Evolutionary conservation across 2,888 invertebrate genomes (phyloP).

Genomic region (Cerastoderma edule): DNA sequence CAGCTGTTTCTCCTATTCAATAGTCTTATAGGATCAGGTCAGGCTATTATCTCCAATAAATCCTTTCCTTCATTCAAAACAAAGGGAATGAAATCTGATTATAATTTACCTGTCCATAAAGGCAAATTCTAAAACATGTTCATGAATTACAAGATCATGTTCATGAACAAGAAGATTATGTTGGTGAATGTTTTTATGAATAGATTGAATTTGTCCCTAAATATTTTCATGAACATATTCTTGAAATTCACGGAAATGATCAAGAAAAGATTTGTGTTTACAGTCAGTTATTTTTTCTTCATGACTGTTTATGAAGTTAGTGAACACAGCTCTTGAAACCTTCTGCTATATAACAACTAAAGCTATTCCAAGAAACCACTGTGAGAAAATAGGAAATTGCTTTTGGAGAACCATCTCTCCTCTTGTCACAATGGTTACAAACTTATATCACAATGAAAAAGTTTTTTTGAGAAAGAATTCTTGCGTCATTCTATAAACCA

Average conservation of each 20-base stretch:
- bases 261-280: background rate
- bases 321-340: background rate
- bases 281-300: background rate
- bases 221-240: background rate
- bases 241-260: background rate
- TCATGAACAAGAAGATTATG: no score
- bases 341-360: background rate
- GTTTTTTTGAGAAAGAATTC: background rate
- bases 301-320: background rate
- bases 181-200: no score
- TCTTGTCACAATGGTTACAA: background rate
- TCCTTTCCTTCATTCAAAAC: no score
- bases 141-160: no score
- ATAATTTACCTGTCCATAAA: no score
- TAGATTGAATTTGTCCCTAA: no score
- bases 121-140: no score
- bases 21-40: no score
- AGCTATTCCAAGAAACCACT: background rate
- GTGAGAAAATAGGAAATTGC: slow-evolving; percentile 3
- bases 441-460: background rate
- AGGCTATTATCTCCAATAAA: no score
- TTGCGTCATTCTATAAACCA: background rate
- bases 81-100: no score
- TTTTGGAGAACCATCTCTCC: background rate
- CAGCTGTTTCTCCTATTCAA: no score